These are phyloP conservation scores for Gonocerus acuteangulatus DNA, from an alignment of 2,888 invertebrate species.

Conservation along the genomic window DNA sequence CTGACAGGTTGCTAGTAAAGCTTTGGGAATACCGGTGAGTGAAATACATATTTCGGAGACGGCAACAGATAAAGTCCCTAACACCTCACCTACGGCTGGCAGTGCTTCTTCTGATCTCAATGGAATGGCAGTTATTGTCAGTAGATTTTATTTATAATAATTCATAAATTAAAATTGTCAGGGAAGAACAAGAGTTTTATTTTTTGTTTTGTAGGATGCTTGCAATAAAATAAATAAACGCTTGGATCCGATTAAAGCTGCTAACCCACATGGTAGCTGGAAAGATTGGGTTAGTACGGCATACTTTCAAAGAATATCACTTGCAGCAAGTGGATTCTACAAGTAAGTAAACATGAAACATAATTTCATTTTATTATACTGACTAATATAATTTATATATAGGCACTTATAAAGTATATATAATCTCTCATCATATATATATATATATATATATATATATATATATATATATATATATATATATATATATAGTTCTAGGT, in stretches of 20 bases:
- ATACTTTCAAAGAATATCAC: slow-evolving; percentile 65
- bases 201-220: slow-evolving; percentile 52
- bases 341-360: slow-evolving; percentile 39
- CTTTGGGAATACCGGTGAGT: slow-evolving; percentile 60
- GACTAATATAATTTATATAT: too few species aligned
- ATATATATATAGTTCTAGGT: too few species aligned
- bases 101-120: slow-evolving; percentile 83
- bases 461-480: too few species aligned
- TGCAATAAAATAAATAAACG: slow-evolving; percentile 66
- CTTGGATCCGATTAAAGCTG: slow-evolving; percentile 63
- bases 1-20: slow-evolving; percentile 67
- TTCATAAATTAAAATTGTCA: background rate
- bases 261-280: slow-evolving; percentile 72
- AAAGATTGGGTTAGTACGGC: slow-evolving; percentile 75
- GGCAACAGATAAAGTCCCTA: slow-evolving; percentile 83
- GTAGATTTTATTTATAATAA: slow-evolving; percentile 30
- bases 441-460: too few species aligned
- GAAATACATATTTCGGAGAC: slow-evolving; percentile 77
- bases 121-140: slow-evolving; percentile 76
- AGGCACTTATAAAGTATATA: too few species aligned
- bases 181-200: background rate
- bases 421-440: too few species aligned
- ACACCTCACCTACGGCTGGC: slow-evolving; percentile 82
- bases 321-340: slow-evolving; percentile 79
- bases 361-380: background rate